Base-by-base conservation (phyloP, 2,113 vertebrate genomes). In the Ophiodon elongatus region DNA sequence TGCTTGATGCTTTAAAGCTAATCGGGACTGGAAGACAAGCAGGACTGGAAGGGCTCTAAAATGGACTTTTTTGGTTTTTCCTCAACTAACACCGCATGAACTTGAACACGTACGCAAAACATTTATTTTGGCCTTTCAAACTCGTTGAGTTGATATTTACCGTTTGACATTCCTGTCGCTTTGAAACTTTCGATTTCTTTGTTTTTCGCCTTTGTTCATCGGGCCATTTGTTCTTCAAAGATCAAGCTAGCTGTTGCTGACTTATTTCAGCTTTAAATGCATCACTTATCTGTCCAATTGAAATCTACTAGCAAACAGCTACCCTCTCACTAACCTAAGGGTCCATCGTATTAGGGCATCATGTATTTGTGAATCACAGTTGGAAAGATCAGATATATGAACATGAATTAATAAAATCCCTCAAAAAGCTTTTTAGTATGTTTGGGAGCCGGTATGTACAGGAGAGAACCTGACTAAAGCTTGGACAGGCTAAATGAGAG, bases 221-320 rank as follows among this genome's bases (percentile, higher is more conserved):
- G 19, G 67, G 67, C 21, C 35, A 35, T 86, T 83, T 85, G 79
- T 77, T 82, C 76, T 71, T 82, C 66, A 47, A 31, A 66, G 31
- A 33, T 64, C 39, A 43, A 50, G 6, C 27, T 11, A 2, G 11
- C 23, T 68, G n/a, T 23, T 31, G 27, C 9, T 1, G 1, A 52
- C 19, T 50, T 31, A 27, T 31, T 68, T 68, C 65, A 67, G 41
- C 45, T 50, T 66, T 76, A 29, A 47, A 56, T 23, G n/a, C n/a
- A 56, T 56, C 5, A 68, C 45, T 41, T 15, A 43, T 54, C 39
- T 52, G 45, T 66, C 21, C 62, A 45, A 43, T 63, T 56, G 13
- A 45, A 54, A 25, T 80, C 35, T 33, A 62, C 31, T 10, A 7
- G 25, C 23, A 63, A 70, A 68, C 21, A 60, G 6, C 43, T 27